A percentile compares a stretch with the other conserved stretches of the same genome.
phyloP scores from a whole-genome alignment of 2,113 vertebrate genomes.

The Plecotus auritus region DNA sequence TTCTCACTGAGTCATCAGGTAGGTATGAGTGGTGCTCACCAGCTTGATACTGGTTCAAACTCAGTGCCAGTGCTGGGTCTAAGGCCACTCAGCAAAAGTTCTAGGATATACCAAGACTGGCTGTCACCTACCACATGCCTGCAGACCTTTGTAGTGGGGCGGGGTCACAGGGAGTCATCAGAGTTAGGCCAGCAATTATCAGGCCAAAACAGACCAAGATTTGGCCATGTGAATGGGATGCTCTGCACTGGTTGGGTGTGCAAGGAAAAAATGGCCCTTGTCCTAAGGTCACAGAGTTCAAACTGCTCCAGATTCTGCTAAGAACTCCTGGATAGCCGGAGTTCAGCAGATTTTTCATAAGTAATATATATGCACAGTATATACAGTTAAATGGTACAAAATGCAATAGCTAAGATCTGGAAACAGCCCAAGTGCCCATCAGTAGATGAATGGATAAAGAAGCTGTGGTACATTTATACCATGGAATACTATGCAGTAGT shows the following conservation, averaged over 20 bases:
- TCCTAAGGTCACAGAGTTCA: neutral
- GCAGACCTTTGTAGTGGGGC: neutral
- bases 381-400: neutral
- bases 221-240: neutral
- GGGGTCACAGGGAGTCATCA: neutral
- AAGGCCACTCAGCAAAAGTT: neutral
- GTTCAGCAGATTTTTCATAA: neutral
- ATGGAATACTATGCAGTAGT: no score
- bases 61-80: neutral
- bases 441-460: no score
- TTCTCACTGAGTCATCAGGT: neutral
- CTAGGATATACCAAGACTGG: neutral
- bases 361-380: neutral
- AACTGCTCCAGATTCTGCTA: neutral
- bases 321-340: neutral
- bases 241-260: neutral
- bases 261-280: neutral
- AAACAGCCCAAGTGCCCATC: no score
- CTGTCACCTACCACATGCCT: neutral
- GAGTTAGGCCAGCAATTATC: neutral
- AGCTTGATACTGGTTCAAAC: neutral
- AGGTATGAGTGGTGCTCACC: neutral
- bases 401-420: neutral
- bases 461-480: no score
- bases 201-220: neutral